These are phyloP conservation scores for Antidorcas marsupialis DNA, from an alignment of 2,113 vertebrate species.

Conservation along the genomic window DNA sequence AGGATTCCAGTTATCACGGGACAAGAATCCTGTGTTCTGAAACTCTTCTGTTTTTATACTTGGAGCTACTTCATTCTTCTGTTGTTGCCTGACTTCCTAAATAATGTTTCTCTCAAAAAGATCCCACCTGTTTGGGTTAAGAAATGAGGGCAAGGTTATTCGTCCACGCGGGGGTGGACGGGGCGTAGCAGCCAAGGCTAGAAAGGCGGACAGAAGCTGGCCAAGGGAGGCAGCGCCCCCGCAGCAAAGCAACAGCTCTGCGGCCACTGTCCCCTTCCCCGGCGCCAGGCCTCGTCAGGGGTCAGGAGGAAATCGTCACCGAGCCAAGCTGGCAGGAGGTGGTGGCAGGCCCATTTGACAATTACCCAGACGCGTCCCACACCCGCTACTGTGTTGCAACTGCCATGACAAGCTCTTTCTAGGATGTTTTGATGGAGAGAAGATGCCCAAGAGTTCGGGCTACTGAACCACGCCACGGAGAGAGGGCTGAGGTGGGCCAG, in stretches of 20 bases:
- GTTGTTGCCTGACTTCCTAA: background rate
- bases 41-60: background rate
- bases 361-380: background rate
- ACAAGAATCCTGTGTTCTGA: background rate
- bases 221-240: rapidly evolving
- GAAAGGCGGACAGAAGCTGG: background rate
- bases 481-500: background rate
- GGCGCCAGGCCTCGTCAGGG: background rate
- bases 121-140: background rate
- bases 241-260: background rate
- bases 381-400: background rate
- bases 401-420: background rate
- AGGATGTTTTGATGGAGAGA: background rate
- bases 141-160: background rate
- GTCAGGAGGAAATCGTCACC: background rate
- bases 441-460: background rate
- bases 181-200: background rate
- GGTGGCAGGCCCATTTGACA: background rate
- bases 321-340: background rate
- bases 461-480: background rate
- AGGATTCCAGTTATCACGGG: background rate
- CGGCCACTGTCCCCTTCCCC: background rate
- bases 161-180: rapidly evolving
- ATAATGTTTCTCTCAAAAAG: background rate
- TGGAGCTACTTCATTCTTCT: background rate